Conservation (phyloP, 1,140 invertebrate genomes). For the Gryllus bimaculatus region DNA sequence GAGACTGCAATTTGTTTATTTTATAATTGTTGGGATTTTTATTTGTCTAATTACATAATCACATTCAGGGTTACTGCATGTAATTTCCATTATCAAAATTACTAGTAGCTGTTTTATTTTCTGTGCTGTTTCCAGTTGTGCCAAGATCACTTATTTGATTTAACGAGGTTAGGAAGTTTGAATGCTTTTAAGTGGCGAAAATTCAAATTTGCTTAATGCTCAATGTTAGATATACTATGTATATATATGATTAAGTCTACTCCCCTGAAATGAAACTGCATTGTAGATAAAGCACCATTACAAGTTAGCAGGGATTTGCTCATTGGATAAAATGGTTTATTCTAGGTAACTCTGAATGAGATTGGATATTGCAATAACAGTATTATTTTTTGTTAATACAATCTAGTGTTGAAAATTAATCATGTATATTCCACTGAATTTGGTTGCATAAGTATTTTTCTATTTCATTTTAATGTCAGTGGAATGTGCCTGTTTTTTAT, state of each 20-base stretch:
- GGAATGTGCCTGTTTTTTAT: not conserved
- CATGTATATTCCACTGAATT: not conserved
- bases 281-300: too few relatives aligned
- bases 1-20: not conserved
- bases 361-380: slow-evolving; percentile 5
- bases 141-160: too few relatives aligned
- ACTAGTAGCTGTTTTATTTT: too few relatives aligned
- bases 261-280: too few relatives aligned
- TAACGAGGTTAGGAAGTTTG: too few relatives aligned
- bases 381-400: slow-evolving; percentile 2
- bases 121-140: too few relatives aligned
- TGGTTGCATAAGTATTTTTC: not conserved
- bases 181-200: too few relatives aligned
- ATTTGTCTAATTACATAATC: not conserved
- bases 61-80: not conserved
- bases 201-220: too few relatives aligned
- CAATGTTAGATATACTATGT: too few relatives aligned
- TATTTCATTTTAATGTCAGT: not conserved
- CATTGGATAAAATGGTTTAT: not conserved
- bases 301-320: too few relatives aligned
- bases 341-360: not conserved
- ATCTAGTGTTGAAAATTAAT: not conserved
- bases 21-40: not conserved
- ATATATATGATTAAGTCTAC: too few relatives aligned
- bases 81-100: too few relatives aligned